These are phyloP conservation scores for Sinelater perroti DNA, from an alignment of 2,888 invertebrate genomes.

Conservation along the genomic window DNA sequence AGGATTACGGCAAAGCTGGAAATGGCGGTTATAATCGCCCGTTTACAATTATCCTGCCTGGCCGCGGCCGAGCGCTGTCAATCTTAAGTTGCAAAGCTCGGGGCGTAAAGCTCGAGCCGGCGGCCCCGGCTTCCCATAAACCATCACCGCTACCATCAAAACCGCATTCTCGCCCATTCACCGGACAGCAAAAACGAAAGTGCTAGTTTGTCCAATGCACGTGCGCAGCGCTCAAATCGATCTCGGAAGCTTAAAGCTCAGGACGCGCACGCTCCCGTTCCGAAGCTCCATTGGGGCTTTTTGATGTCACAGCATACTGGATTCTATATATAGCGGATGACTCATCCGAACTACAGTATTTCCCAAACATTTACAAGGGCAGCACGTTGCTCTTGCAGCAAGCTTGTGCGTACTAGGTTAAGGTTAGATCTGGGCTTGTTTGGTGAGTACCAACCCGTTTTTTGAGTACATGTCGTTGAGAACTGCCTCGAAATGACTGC, in stretches of 20 bases:
- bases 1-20: constrained; percentile 22
- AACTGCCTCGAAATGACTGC: too few relatives aligned
- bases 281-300: constrained; percentile 50
- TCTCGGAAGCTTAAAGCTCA: constrained; percentile 33
- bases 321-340: constrained; percentile 60
- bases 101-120: constrained; percentile 20
- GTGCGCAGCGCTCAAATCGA: constrained; percentile 39
- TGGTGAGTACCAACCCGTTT: constrained; percentile 15
- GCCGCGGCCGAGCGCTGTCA: not conserved
- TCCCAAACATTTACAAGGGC: constrained; percentile 50
- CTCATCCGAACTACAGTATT: constrained; percentile 58
- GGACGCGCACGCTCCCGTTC: constrained; percentile 51
- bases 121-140: constrained; percentile 35
- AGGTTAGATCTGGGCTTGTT: constrained; percentile 24
- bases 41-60: constrained; percentile 11
- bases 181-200: constrained; percentile 43
- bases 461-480: too few relatives aligned
- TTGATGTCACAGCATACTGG: constrained; percentile 53
- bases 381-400: constrained; percentile 50
- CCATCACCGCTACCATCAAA: constrained; percentile 44
- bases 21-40: constrained; percentile 16
- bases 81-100: not conserved
- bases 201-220: constrained; percentile 34
- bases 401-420: constrained; percentile 45
- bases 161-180: constrained; percentile 38